Conservation (phyloP, 2,113 vertebrate species). For the Brachyhypopomus occidentalis region DNA sequence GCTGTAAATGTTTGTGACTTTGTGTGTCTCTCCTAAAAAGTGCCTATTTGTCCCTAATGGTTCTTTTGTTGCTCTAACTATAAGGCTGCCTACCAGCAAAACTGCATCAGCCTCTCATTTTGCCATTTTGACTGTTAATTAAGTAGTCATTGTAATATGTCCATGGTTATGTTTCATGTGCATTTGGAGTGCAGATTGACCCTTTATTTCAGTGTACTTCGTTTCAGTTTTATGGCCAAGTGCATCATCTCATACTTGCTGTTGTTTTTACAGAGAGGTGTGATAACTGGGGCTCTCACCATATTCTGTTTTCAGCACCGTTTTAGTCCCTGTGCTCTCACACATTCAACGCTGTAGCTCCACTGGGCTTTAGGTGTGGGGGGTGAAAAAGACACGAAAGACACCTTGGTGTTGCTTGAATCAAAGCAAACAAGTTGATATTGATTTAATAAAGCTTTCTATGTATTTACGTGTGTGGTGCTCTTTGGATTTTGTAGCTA, state of each 20-base stretch:
- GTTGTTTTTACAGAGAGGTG: slow-evolving; percentile 2
- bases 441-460: slow-evolving; percentile 64
- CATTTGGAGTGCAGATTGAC: not conserved
- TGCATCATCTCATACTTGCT: not conserved
- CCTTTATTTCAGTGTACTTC: not conserved
- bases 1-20: slow-evolving; percentile 6
- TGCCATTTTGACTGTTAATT: slow-evolving; percentile 12
- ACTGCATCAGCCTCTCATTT: not conserved
- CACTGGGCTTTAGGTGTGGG: not conserved
- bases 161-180: not conserved
- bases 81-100: not conserved
- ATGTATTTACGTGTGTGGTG: slow-evolving; percentile 32
- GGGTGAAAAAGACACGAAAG: slow-evolving; percentile 4
- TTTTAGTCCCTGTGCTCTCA: slow-evolving; percentile 30
- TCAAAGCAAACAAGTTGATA: slow-evolving; percentile 45
- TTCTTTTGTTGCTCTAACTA: not conserved
- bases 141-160: not conserved
- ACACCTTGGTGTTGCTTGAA: slow-evolving; percentile 29
- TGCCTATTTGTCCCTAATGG: slow-evolving; percentile 44
- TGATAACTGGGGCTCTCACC: not conserved
- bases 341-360: slow-evolving; percentile 48
- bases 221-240: not conserved
- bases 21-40: slow-evolving; percentile 23
- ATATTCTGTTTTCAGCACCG: slow-evolving; percentile 17
- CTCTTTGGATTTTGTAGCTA: not conserved